A percentile compares a stretch with the other conserved stretches of the same genome.
phyloP scores from a whole-genome alignment of 2,888 invertebrate species.

The Drosophila prostipennis region DNA sequence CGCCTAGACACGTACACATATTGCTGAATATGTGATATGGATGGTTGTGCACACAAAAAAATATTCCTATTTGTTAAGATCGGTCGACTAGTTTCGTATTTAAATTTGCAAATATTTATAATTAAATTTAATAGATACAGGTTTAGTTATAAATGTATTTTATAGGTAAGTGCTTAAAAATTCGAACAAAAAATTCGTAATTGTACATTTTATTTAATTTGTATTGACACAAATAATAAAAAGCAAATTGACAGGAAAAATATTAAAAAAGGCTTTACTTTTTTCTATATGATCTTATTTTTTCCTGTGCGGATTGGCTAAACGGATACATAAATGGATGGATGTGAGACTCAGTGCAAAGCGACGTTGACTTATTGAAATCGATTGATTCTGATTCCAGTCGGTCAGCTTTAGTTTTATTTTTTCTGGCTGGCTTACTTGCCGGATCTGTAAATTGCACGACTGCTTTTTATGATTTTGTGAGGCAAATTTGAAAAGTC shows the following conservation, averaged over 20 bases:
- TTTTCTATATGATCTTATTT: not conserved
- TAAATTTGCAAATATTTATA: too few relatives aligned
- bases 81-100: too few relatives aligned
- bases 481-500: constrained; percentile 61
- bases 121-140: too few relatives aligned
- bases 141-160: too few relatives aligned
- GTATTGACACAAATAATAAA: too few relatives aligned
- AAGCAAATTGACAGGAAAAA: too few relatives aligned
- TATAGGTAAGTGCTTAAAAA: too few relatives aligned
- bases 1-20: constrained; percentile 54
- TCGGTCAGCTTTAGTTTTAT: constrained; percentile 22
- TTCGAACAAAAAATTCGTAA: too few relatives aligned
- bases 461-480: constrained; percentile 43
- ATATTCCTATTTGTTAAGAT: too few relatives aligned
- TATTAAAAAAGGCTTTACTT: not conserved
- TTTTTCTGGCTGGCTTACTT: constrained; percentile 22
- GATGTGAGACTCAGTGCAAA: constrained; percentile 28
- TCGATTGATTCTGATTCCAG: constrained; percentile 61
- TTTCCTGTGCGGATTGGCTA: constrained; percentile 3
- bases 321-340: constrained; percentile 20
- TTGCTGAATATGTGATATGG: constrained; percentile 42
- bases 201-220: too few relatives aligned
- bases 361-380: constrained; percentile 63
- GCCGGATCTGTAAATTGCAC: constrained; percentile 59
- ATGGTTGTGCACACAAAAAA: not conserved